A percentile compares a stretch with the other conserved stretches of the same genome.
phyloP scores from a whole-genome alignment of 2,113 vertebrate species.

The Zosterops japonicus region DNA sequence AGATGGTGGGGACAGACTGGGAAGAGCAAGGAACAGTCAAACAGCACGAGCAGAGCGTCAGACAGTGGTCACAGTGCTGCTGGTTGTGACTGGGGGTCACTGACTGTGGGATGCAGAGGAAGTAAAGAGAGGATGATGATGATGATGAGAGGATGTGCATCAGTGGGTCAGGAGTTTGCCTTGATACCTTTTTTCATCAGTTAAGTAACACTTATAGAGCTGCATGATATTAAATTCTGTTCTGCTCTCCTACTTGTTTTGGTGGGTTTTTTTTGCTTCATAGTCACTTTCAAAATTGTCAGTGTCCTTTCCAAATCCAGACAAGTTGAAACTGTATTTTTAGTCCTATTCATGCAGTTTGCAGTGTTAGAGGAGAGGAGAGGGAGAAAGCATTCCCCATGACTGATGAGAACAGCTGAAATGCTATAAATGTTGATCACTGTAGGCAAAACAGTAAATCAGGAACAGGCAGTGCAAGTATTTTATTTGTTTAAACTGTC shows the following conservation, averaged over 20 bases:
- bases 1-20: conserved; percentile 36
- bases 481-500: conserved; percentile 28
- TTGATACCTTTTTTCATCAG: background rate
- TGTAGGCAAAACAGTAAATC: conserved; percentile 6
- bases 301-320: background rate
- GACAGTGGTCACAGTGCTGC: background rate
- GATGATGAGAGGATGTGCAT: background rate
- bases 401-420: conserved; percentile 17
- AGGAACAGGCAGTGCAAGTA: background rate
- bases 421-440: conserved; percentile 11
- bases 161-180: background rate
- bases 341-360: background rate
- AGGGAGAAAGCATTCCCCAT: background rate
- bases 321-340: background rate
- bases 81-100: background rate
- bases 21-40: background rate
- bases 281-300: background rate
- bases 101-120: background rate
- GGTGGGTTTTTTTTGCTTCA: background rate
- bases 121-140: background rate
- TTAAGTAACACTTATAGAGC: background rate
- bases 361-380: background rate
- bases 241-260: background rate
- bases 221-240: background rate
- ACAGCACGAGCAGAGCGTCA: background rate